phyloP scores from a whole-genome alignment of 2,113 vertebrate species.

The Cyphomyrus discorhynchus region DNA sequence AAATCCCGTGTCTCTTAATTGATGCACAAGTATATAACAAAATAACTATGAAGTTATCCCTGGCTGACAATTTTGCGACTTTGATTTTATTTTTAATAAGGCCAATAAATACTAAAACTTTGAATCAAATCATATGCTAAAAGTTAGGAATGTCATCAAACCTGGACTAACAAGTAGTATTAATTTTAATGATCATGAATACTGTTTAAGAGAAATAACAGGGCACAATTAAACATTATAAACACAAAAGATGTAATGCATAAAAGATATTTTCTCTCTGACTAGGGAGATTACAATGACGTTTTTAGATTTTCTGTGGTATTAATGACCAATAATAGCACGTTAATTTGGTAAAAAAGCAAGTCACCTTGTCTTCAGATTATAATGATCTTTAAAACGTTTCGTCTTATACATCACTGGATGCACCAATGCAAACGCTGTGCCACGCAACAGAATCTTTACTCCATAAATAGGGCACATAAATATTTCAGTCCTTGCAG shows the following conservation, averaged over 20 bases:
- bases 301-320: not conserved
- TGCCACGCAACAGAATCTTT: not conserved
- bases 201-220: not conserved
- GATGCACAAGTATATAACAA: not conserved
- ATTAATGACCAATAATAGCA: not conserved
- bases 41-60: not conserved
- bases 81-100: not conserved
- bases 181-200: not conserved
- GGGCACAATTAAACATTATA: not conserved
- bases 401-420: not conserved
- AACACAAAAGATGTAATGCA: not conserved
- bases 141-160: not conserved
- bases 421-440: not conserved
- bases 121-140: not conserved
- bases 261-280: not conserved
- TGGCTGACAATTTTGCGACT: not conserved
- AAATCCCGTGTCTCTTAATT: not conserved
- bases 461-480: constrained; percentile 23
- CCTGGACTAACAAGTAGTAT: not conserved
- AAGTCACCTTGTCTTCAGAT: not conserved
- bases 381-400: not conserved
- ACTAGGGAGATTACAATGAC: not conserved
- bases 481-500: constrained; percentile 23
- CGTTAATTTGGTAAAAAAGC: not conserved
- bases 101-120: not conserved